Base-by-base conservation (phyloP, 1,140 invertebrate species). In the Capitella teleta region DNA sequence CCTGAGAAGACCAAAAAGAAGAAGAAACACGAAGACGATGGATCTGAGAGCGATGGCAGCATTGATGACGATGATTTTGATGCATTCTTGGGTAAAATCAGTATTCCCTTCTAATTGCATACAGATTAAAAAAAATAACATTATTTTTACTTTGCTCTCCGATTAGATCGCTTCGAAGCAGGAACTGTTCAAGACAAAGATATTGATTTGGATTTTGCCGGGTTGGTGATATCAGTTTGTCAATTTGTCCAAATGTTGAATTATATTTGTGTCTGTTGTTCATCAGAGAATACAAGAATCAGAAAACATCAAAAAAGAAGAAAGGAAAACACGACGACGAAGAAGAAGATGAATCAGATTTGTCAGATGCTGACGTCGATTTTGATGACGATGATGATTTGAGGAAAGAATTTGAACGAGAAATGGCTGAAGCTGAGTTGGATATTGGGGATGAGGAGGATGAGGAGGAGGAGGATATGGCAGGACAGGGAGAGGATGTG, bases 361-460 rank as follows among this genome's bases (percentile, higher is more conserved):
- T 64, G 8, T 61, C 61, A 36, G 66, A 67, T 54, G 63, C 66
- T 45, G 67, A 69, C 38, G 40, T 62, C 36, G 68, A 70, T 43
- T 65, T 66, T 56, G 63, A 53, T 32, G 59, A 64, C 46, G 60
- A 62, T 34, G 59, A 61, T n/a, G 67, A 69, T 5, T 60, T 60
- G 34, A 54, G 60, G 28, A 56, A 55, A 14, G 66, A 57, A 21
- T 64, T 70, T 57, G 61, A 58, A 63, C 34, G 64, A 74, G 48
- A 48, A 41, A 53, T 53, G n/a, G n/a, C n/a, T n/a, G n/a, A n/a
- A n/a, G 59, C 50, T 21, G 55, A 57, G 30, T 51, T 41, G 24
- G 54, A 46, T 23, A 47, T 51, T 8, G 49, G 56, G 32, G 56
- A 52, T 23, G 41, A 40, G 12, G 44, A 43, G 19, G 60, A 57